phyloP scores from a whole-genome alignment of 2,888 invertebrate species.

The Hanleya hanleyi region DNA sequence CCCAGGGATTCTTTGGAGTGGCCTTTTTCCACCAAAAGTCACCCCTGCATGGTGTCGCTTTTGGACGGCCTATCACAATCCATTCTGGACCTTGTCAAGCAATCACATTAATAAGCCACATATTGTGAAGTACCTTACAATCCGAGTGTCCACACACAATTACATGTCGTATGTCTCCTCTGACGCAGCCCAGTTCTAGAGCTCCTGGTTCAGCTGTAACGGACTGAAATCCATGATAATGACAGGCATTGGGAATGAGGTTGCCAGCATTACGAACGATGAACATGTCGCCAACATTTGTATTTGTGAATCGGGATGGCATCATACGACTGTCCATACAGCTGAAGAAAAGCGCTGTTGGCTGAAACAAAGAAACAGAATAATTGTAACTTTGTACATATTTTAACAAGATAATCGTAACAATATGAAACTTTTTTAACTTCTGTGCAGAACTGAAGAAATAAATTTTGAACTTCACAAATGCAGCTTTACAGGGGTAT shows the following conservation, averaged over 20 bases:
- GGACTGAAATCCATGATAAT: slow-evolving; percentile 85
- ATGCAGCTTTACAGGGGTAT: too few species aligned
- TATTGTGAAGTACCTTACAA: slow-evolving; percentile 87
- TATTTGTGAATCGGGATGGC: slow-evolving; percentile 95
- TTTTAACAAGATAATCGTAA: not conserved
- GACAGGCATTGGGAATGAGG: slow-evolving; percentile 92
- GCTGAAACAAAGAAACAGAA: slow-evolving; percentile 78
- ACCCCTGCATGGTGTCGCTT: too few species aligned
- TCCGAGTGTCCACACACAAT: slow-evolving; percentile 98
- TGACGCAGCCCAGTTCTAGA: slow-evolving; percentile 92
- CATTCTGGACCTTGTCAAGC: too few species aligned
- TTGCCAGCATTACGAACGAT: slow-evolving; percentile 97
- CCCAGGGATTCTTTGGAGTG: too few species aligned
- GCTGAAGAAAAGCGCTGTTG: slow-evolving; percentile 96
- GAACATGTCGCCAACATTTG: slow-evolving; percentile 98
- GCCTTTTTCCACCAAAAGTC: too few species aligned
- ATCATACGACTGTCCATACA: slow-evolving; percentile 99
- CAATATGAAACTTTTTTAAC: not conserved
- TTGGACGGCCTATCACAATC: too few species aligned
- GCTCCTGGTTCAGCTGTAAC: slow-evolving; percentile 97
- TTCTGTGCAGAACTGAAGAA: too few species aligned
- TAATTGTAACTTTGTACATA: too few species aligned
- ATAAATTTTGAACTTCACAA: too few species aligned
- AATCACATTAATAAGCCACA: too few species aligned
- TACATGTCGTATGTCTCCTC: slow-evolving; percentile 92